Percentiles rank a stretch among this genome's conserved stretches.
phyloP scores from a whole-genome alignment of 1,140 invertebrate species.

The Nebria ingens region DNA sequence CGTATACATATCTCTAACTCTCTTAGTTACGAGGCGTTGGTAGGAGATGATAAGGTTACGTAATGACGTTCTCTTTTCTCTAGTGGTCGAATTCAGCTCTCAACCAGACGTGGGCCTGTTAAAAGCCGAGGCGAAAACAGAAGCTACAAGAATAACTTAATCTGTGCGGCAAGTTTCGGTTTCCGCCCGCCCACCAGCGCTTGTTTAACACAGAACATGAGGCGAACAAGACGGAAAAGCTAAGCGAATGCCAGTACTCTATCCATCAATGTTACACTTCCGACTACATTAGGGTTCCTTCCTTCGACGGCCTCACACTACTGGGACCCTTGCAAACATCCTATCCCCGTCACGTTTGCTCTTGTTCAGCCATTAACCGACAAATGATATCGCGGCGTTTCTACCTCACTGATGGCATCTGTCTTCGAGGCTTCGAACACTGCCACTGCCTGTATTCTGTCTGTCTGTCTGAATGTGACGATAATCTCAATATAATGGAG shows the following conservation, averaged over 20 bases:
- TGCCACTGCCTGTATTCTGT: too few relatives aligned
- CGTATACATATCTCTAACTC: too few relatives aligned
- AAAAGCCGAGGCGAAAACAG: conserved; percentile 1
- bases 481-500: too few relatives aligned
- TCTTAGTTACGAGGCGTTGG: neutral
- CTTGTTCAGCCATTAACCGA: neutral
- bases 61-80: neutral
- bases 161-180: neutral
- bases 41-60: neutral
- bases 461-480: too few relatives aligned
- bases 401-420: too few relatives aligned
- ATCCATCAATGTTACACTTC: conserved; percentile 9
- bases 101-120: neutral
- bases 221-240: neutral
- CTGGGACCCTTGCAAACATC: neutral
- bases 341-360: neutral
- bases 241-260: neutral
- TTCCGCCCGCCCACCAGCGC: neutral
- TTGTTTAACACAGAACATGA: neutral
- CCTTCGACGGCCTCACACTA: neutral
- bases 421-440: too few relatives aligned
- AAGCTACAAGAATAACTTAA: conserved; percentile 9
- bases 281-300: conserved; percentile 1
- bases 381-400: neutral
- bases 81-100: conserved; percentile 1